Conservation (phyloP, 2,888 invertebrate genomes). For the Ypsolopha scabrella region DNA sequence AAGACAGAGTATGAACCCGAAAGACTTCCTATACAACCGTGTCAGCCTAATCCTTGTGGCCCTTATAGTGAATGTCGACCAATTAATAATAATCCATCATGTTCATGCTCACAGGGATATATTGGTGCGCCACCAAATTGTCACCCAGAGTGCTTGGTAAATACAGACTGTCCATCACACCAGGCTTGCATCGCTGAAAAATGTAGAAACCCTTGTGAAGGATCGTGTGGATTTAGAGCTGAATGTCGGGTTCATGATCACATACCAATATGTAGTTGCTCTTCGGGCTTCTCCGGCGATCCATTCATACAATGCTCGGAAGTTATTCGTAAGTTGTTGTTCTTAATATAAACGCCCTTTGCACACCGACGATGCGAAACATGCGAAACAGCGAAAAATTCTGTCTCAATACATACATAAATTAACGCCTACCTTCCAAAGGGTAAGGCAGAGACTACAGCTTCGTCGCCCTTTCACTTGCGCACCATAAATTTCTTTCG, state of each 20-base stretch:
- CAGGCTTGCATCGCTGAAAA: conserved; percentile 86
- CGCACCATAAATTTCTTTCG: too few relatives aligned
- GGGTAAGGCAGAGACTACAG: too few relatives aligned
- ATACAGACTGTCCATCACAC: conserved; percentile 83
- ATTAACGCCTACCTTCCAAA: too few relatives aligned
- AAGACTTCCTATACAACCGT: conserved; percentile 63
- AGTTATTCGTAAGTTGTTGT: conserved; percentile 36
- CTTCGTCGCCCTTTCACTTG: too few relatives aligned
- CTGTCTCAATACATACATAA: too few relatives aligned
- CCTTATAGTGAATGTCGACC: conserved; percentile 83
- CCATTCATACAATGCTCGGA: conserved; percentile 81
- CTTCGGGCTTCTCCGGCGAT: conserved; percentile 80
- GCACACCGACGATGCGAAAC: too few relatives aligned
- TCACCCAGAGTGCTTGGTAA: conserved; percentile 85
- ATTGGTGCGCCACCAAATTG: conserved; percentile 85
- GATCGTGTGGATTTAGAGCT: conserved; percentile 83
- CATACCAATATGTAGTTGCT: conserved; percentile 85
- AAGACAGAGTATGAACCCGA: conserved; percentile 21
- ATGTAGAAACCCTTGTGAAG: conserved; percentile 85
- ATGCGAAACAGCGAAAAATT: too few relatives aligned
- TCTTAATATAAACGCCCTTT: too few relatives aligned
- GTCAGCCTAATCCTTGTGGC: conserved; percentile 84
- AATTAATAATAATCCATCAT: conserved; percentile 78
- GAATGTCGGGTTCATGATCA: conserved; percentile 85
- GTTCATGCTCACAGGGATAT: conserved; percentile 80